Base-by-base conservation (phyloP, 2,797 vertebrate species). In the Acanthornis magna region DNA sequence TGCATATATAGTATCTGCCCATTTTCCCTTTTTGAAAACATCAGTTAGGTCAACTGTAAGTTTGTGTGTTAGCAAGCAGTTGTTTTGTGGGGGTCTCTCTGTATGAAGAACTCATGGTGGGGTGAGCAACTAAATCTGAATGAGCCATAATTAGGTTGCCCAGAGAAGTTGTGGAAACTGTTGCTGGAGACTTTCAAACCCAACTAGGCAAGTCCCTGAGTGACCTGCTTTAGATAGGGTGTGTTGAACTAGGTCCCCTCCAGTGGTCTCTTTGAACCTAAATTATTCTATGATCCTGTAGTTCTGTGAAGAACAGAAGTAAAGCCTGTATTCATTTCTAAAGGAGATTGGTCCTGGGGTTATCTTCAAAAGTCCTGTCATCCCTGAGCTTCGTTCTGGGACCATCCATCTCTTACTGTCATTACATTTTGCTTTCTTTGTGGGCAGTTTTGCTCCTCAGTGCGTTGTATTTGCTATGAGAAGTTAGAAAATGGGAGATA, bases 1-100 rank as follows among this genome's bases (percentile, higher is more conserved):
- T 36, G 18, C 61, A 25, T 0, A 0, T 43, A 4, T 0, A 27
- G 30, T 34, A 12, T 85, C 42, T 61, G 32, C 29, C 42, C 5
- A 5, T 61, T 90, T 30, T 73, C 9, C 14, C 5, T 18, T 76
- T 70, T 38, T 34, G 30, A 29, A 80, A 50, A 68, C 7, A 34
- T 12, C 12, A 19, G 2, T 55, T 86, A n/a, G 13, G 23, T 71
- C 8, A 68, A 1, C 11, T 74, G 2, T 29, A 50, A 14, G 26
- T 70, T 88, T 45, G 9, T 83, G 13, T 88, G 17, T 67, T 66
- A 79, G 38, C 29, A 68, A 45, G 55, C 23, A 48, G 34, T 47
- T 55, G 9, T 32, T 60, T 58, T 63, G 40, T 89, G 25, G 10
- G 2, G 11, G 16, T 23, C 5, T 32, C 17, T 81, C 34, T 73